Percentiles rank a stretch among this genome's conserved stretches.
phyloP scores from a whole-genome alignment of 2,888 invertebrate genomes.

The Drosophila mayaguana region DNA sequence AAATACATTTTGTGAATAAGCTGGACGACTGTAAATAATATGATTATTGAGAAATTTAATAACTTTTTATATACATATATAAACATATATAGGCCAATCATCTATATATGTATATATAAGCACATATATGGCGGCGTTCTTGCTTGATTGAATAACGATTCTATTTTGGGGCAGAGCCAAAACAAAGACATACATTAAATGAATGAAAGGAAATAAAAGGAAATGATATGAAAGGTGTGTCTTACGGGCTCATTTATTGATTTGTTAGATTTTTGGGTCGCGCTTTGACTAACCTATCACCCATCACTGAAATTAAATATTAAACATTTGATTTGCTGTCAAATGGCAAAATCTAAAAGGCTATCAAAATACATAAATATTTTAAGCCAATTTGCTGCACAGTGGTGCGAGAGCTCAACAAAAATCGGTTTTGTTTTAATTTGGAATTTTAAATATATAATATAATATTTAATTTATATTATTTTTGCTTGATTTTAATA shows the following conservation, averaged over 20 bases:
- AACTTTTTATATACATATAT: neutral
- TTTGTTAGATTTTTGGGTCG: slow-evolving; percentile 25
- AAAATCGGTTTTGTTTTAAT: too few species aligned
- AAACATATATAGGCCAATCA: slow-evolving; percentile 14
- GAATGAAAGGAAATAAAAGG: slow-evolving; percentile 8
- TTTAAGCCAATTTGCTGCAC: slow-evolving; percentile 36
- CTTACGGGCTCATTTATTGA: slow-evolving; percentile 46
- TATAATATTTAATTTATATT: too few species aligned
- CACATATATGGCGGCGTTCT: slow-evolving; percentile 3
- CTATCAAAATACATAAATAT: slow-evolving; percentile 11
- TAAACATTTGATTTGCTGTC: slow-evolving; percentile 41
- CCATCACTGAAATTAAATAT: slow-evolving; percentile 74
- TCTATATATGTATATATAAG: slow-evolving; percentile 1
- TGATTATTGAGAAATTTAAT: slow-evolving; percentile 35
- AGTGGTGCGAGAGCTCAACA: slow-evolving; percentile 19
- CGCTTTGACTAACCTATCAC: slow-evolving; percentile 55
- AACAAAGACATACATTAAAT: slow-evolving; percentile 24
- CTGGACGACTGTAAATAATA: slow-evolving; percentile 40
- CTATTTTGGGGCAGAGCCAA: slow-evolving; percentile 49
- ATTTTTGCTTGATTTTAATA: too few species aligned
- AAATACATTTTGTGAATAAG: slow-evolving; percentile 24
- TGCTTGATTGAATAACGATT: slow-evolving; percentile 30
- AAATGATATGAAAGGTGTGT: slow-evolving; percentile 49
- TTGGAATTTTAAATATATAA: too few species aligned
- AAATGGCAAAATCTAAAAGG: slow-evolving; percentile 40